phyloP scores from a whole-genome alignment of 2,888 invertebrate genomes.

The Bellardia pandia region DNA sequence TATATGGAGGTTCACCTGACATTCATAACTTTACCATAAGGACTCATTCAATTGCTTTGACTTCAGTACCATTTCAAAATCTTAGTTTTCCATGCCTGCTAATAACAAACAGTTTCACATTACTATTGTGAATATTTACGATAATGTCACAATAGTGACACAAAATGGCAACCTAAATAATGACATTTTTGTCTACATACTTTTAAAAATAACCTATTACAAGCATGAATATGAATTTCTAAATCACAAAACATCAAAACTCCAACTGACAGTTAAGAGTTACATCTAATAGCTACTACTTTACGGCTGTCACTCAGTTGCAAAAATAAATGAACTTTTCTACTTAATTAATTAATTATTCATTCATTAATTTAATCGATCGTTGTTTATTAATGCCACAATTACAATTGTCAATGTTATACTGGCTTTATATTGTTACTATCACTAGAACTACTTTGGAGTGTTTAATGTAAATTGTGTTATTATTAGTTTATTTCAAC shows the following conservation, averaged over 20 bases:
- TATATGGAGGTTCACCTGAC: too few species aligned
- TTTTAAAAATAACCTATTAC: too few species aligned
- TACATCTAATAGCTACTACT: not conserved
- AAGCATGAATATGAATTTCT: too few species aligned
- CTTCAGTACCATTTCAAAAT: too few species aligned
- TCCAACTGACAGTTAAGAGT: not conserved
- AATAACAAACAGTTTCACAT: too few species aligned
- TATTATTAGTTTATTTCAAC: not conserved
- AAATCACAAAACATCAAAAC: not conserved
- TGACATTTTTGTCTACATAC: too few species aligned
- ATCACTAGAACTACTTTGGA: not conserved
- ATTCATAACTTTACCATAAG: too few species aligned
- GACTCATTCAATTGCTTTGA: too few species aligned
- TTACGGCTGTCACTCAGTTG: not conserved
- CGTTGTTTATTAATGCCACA: not conserved
- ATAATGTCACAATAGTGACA: too few species aligned
- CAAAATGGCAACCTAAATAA: too few species aligned
- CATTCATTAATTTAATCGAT: not conserved
- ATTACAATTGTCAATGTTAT: not conserved
- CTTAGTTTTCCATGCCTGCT: too few species aligned
- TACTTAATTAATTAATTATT: slow-evolving; percentile 1
- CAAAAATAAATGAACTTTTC: not conserved
- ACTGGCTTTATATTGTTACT: not conserved
- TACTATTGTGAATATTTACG: too few species aligned
- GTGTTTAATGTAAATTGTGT: not conserved